Base-by-base conservation (phyloP, 1,140 invertebrate species). In the Xylocopa sonorina region DNA sequence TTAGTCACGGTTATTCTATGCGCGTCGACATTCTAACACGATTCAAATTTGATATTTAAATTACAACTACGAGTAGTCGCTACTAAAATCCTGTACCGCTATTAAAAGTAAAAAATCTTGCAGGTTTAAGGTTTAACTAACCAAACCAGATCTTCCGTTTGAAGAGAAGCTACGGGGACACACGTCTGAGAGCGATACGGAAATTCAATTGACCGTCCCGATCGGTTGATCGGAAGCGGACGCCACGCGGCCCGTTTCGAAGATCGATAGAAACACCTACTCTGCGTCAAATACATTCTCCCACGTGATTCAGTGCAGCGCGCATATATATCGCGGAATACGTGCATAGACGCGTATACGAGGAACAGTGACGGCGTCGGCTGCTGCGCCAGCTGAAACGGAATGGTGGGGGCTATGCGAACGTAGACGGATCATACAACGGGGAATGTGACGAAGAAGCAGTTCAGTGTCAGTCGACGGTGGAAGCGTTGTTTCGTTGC, bases 321-420 rank as follows among this genome's bases (percentile, higher is more conserved):
- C 34, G n/a, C 27, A 27, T 41, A 32, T 50, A 32, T 38, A 66
- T 29, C 21, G 6, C 27, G 27, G 41, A 16, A 38, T 43, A n/a
- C 10, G 3, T 55, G 21, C n/a, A 27, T 12, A 46, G 46, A 43
- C 10, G 34, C 29, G 10, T 9, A 18, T 10, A 29, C 4, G 29
- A 24, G 4, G n/a, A 73, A 27, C 29, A 32, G 53, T 48, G 74
- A 77, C 63, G 53, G 38, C 38, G 69, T 63, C 77, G 77, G 77
- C 68, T 78, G 69, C 77, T 78, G 77, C 68, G 77, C 77, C 77
- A 78, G 77, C 69, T 73, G 77, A 78, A 73, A 73, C 27, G 38
- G 32, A 60, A 73, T 60, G 29, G 58, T 51, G 68, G 68, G 77
- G 66, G 50, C 21, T 78, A 64, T 55, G 58, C 58, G 68, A 73